Conservation (phyloP, 1,140 invertebrate species). For the Plodia interpunctella region DNA sequence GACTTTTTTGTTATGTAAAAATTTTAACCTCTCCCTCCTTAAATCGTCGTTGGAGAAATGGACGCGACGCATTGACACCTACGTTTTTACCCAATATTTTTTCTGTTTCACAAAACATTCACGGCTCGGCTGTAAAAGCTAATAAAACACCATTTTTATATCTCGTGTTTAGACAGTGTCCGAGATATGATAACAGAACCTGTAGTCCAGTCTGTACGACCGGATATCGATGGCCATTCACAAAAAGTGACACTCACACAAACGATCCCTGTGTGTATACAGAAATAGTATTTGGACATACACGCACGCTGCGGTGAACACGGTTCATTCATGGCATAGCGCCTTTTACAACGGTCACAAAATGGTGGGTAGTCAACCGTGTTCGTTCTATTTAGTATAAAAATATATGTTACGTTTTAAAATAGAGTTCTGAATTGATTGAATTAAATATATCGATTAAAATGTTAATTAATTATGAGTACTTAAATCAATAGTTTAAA, state of each 20-base stretch:
- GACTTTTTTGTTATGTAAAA: conserved; percentile 52
- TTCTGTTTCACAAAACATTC: conserved; percentile 31
- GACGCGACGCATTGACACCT: conserved; percentile 61
- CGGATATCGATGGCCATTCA: conserved; percentile 72
- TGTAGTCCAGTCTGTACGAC: conserved; percentile 55
- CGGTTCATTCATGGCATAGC: conserved; percentile 68
- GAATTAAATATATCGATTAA: no score
- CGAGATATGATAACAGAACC: conserved; percentile 72
- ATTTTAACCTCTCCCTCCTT: conserved; percentile 52
- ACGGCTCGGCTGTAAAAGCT: conserved; percentile 55
- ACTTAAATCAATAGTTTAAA: no score
- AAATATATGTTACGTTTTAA: conserved; percentile 5
- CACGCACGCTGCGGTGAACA: conserved; percentile 29
- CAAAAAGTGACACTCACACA: conserved; percentile 62
- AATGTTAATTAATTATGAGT: no score
- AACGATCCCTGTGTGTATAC: conserved; percentile 20
- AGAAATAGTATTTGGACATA: conserved; percentile 32
- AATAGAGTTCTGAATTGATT: no score
- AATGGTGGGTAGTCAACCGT: conserved; percentile 38
- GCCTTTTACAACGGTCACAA: conserved; percentile 53
- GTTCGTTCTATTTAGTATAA: conserved; percentile 22
- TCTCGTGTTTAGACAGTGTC: conserved; percentile 70
- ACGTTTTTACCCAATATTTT: conserved; percentile 43
- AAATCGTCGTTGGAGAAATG: conserved; percentile 45
- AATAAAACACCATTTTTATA: conserved; percentile 76